Evolutionary conservation across 2,113 vertebrate genomes (phyloP), one percentile per base, ranked within the genome.

Genomic region (Cardinalis cardinalis): DNA sequence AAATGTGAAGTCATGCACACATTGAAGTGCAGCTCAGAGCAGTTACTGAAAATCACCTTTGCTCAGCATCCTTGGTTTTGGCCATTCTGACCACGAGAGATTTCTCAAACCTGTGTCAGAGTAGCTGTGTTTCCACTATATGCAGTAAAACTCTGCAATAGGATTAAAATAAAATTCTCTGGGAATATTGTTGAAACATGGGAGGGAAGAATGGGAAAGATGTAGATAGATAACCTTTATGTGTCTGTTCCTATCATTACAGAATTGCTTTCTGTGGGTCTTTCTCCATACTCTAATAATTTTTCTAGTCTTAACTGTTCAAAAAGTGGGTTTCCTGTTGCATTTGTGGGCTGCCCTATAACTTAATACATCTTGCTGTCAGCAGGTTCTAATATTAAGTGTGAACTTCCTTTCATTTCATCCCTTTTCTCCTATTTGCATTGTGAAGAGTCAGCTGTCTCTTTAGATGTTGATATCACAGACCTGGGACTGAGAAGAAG

Each of bases 361-460:
- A 60, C 28, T 91, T 76, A 53, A 93, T 70, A 40, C 1, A 31
- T 70, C 60, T 88, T 1, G 0, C 34, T 88, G 44, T 72, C 76
- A 90, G 32, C 65, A 60, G 38, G 20, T 90, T 94, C 80, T 88
- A 70, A 68, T 74, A 84, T 64, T 86, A 92, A 89, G 36, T 74
- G 23, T 71, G 64, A 88, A 77, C 69, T 80, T 88, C 68, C 48
- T 81, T 88, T 84, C 17, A 16, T 84, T 91, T 95, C 38, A 53
- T 65, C 55, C 41, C 3, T 93, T 93, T 88, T 53, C 20, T 87
- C 72, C 17, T 70, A 12, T 74, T 78, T 81, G 34, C 29, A 3
- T 43, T 77, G 43, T 23, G 29, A 76, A 65, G 85, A 82, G 29
- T 64, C 69, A 87, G 40, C 4, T 2, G 0, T 31, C 20, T 52